phyloP scores from a whole-genome alignment of 2,797 vertebrate species.

The Borostomias antarcticus region DNA sequence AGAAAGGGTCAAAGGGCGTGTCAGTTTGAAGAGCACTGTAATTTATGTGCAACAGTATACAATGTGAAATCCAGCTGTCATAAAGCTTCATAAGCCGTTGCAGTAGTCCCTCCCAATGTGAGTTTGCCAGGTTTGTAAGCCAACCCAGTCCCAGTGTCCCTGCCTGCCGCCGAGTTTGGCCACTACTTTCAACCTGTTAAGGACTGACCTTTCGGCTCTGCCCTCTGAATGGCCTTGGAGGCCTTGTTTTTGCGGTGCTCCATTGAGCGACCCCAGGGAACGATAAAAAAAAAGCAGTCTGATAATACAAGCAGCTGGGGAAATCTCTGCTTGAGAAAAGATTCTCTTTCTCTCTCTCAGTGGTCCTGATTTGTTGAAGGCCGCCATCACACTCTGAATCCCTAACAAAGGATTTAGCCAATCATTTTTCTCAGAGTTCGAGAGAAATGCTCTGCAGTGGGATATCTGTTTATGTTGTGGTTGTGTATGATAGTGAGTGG shows the following conservation, averaged over 20 bases:
- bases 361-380: neutral
- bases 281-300: constrained; percentile 6
- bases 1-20: neutral
- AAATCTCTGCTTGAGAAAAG: constrained; percentile 12
- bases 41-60: neutral
- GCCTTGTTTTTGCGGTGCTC: constrained; percentile 5
- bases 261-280: constrained; percentile 8
- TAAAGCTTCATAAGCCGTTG: neutral
- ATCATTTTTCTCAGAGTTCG: neutral
- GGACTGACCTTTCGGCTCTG: constrained; percentile 20
- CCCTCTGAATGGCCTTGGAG: constrained; percentile 4
- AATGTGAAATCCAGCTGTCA: neutral
- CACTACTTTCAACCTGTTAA: neutral
- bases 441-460: too few species aligned
- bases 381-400: neutral
- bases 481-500: too few species aligned
- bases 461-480: too few species aligned
- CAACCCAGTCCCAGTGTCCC: neutral
- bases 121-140: neutral
- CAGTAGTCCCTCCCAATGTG: too few species aligned
- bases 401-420: neutral
- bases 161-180: neutral
- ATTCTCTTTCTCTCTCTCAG: too few species aligned
- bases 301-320: constrained; percentile 9
- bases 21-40: neutral